Conservation (phyloP, 2,797 vertebrate genomes). For the Pseudopleuronectes americanus region DNA sequence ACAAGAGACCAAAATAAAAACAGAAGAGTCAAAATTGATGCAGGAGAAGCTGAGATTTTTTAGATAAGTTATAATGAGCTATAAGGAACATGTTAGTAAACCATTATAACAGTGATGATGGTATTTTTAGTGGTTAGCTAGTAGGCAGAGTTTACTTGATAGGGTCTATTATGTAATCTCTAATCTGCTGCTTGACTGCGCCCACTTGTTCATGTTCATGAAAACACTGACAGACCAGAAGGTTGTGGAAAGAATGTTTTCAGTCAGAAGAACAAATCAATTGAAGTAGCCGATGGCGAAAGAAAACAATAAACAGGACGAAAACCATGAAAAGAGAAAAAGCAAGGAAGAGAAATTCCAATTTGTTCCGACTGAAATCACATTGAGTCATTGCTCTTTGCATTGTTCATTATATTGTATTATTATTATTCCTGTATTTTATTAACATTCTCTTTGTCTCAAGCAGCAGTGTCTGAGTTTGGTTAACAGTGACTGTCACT, state of each 20-base stretch:
- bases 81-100: neutral
- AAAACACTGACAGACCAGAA: neutral
- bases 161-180: neutral
- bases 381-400: neutral
- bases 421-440: too few species aligned
- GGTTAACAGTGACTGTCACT: slow-evolving; percentile 6
- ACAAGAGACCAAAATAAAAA: neutral
- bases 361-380: neutral
- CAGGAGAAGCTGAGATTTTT: neutral
- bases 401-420: too few species aligned
- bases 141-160: neutral
- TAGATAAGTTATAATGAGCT: neutral
- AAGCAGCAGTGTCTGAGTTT: too few species aligned
- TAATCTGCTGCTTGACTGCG: slow-evolving; percentile 1
- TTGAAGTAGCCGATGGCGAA: neutral
- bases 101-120: neutral
- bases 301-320: slow-evolving; percentile 1
- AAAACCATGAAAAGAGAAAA: neutral
- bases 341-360: neutral
- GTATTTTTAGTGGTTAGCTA: neutral
- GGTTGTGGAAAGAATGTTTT: slow-evolving; percentile 2
- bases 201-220: slow-evolving; percentile 9
- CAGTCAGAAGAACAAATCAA: neutral
- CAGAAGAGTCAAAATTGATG: neutral
- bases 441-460: too few species aligned